Percentiles rank a stretch among this genome's conserved stretches.
Conservation (phyloP, 2,888 invertebrate genomes). For the Tiphia femorata region DNA sequence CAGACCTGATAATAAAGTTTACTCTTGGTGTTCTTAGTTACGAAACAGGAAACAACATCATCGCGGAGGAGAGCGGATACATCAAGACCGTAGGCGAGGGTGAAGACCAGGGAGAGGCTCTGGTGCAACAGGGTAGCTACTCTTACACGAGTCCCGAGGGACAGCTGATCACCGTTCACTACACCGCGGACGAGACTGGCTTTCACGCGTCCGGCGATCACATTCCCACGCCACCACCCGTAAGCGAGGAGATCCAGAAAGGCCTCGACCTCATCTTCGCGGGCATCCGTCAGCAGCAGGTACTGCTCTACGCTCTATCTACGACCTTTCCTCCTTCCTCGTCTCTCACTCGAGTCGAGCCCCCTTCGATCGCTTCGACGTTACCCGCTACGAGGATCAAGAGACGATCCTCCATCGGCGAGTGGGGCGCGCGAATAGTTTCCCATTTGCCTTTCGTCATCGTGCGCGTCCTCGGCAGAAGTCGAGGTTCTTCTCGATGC, state of each 20-base stretch:
- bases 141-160: slow-evolving; percentile 86
- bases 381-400: too few relatives aligned
- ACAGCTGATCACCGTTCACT: slow-evolving; percentile 80
- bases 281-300: slow-evolving; percentile 80
- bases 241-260: slow-evolving; percentile 87
- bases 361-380: not conserved
- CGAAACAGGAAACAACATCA: slow-evolving; percentile 87
- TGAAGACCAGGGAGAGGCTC: slow-evolving; percentile 78
- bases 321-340: slow-evolving; percentile 31
- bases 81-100: slow-evolving; percentile 78
- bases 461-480: not conserved
- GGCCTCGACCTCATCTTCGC: slow-evolving; percentile 89
- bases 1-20: too few relatives aligned
- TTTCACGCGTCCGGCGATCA: slow-evolving; percentile 87
- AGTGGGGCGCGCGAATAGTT: too few relatives aligned
- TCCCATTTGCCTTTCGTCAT: not conserved
- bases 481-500: slow-evolving; percentile 1
- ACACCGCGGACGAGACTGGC: slow-evolving; percentile 86
- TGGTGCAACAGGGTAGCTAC: slow-evolving; percentile 85
- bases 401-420: too few relatives aligned
- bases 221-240: slow-evolving; percentile 86
- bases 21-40: slow-evolving; percentile 72
- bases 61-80: slow-evolving; percentile 84
- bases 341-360: slow-evolving; percentile 16
- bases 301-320: slow-evolving; percentile 47